Percentiles rank a stretch among this genome's conserved stretches.
These are phyloP conservation scores for Gobius niger DNA, from an alignment of 2,113 vertebrate species.

Conservation along the genomic window DNA sequence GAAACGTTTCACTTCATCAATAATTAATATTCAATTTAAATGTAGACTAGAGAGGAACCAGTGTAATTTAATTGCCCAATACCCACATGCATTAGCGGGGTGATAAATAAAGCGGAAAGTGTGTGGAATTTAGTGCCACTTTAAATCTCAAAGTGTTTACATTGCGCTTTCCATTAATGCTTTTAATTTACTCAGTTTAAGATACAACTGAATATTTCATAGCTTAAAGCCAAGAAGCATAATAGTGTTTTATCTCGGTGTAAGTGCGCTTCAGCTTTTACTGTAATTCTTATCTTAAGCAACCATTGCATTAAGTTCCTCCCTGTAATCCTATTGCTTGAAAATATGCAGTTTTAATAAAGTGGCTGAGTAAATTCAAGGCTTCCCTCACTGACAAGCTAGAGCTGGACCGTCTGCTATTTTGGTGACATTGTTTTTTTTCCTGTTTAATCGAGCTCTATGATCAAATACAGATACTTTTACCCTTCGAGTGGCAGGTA, in stretches of 20 bases:
- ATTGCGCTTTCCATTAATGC: conserved; percentile 8
- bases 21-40: conserved; percentile 7
- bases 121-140: background rate
- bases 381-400: too few species aligned
- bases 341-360: too few species aligned
- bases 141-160: background rate
- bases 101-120: conserved; percentile 2
- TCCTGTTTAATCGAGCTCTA: too few species aligned
- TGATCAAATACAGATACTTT: too few species aligned
- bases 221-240: background rate
- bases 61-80: background rate
- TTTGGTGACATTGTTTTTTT: too few species aligned
- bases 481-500: too few species aligned
- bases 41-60: background rate
- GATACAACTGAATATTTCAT: background rate
- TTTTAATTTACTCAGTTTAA: conserved; percentile 6
- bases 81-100: background rate
- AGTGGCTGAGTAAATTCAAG: too few species aligned
- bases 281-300: background rate
- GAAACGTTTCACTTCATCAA: conserved; percentile 2
- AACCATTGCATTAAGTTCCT: background rate
- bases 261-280: background rate
- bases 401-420: too few species aligned
- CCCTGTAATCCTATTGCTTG: too few species aligned
- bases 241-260: conserved; percentile 3